phyloP scores from a whole-genome alignment of 2,888 invertebrate genomes.

The Drosophila parthenogenetica region DNA sequence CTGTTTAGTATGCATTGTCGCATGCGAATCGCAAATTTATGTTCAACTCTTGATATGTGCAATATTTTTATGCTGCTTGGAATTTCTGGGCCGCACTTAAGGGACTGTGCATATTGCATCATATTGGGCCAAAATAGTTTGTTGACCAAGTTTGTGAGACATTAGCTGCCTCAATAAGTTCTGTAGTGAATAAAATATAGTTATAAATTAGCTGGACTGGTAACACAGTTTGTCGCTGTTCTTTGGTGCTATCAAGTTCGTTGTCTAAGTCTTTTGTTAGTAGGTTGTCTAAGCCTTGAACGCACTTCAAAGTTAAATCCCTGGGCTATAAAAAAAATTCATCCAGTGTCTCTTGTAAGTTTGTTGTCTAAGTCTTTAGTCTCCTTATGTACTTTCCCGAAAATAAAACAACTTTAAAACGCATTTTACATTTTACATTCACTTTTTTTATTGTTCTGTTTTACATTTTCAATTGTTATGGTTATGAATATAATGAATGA shows the following conservation, averaged over 20 bases:
- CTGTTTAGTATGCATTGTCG: slow-evolving; percentile 60
- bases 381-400: slow-evolving; percentile 12
- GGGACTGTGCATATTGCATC: slow-evolving; percentile 37
- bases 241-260: too few relatives aligned
- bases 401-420: slow-evolving; percentile 24
- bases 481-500: slow-evolving; percentile 82
- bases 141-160: slow-evolving; percentile 7
- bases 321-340: too few relatives aligned
- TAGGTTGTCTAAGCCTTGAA: too few relatives aligned
- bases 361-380: slow-evolving; percentile 57
- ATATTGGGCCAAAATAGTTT: slow-evolving; percentile 16
- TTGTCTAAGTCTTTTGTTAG: too few relatives aligned
- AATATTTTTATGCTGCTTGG: slow-evolving; percentile 66
- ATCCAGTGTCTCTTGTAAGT: too few relatives aligned
- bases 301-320: too few relatives aligned
- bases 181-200: not conserved
- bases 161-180: not conserved
- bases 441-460: slow-evolving; percentile 76
- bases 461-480: slow-evolving; percentile 79
- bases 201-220: not conserved
- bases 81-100: slow-evolving; percentile 36
- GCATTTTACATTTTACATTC: slow-evolving; percentile 79
- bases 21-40: slow-evolving; percentile 49
- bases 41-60: slow-evolving; percentile 63
- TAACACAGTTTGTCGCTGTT: too few relatives aligned